These are phyloP conservation scores for Meriones unguiculatus DNA, from an alignment of 2,113 vertebrate species.

Conservation along the genomic window DNA sequence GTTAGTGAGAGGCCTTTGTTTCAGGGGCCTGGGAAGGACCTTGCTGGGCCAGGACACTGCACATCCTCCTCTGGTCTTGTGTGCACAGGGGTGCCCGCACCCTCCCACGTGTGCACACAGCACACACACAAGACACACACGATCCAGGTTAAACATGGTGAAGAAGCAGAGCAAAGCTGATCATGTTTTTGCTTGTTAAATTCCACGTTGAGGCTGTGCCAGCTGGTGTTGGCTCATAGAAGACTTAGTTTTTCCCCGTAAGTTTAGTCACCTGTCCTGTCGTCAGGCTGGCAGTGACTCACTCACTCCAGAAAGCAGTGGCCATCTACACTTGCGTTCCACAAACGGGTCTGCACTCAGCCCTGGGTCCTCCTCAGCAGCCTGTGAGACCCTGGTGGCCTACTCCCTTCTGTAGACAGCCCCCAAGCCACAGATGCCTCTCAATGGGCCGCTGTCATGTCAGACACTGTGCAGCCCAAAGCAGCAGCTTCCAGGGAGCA, in stretches of 20 bases:
- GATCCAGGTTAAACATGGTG: not conserved
- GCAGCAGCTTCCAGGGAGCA: not conserved
- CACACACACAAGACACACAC: not conserved
- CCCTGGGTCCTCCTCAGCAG: not conserved
- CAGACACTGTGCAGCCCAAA: rapidly evolving
- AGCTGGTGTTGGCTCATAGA: not conserved
- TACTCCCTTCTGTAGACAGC: not conserved
- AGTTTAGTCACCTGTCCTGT: not conserved
- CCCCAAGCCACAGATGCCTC: rapidly evolving
- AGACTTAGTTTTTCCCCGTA: not conserved
- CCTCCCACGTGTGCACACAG: not conserved
- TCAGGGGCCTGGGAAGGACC: not conserved
- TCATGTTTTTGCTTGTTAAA: not conserved
- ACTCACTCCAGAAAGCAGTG: not conserved
- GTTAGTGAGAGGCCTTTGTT: not conserved
- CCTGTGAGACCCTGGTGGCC: not conserved
- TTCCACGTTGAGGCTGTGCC: not conserved
- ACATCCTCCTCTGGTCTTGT: not conserved
- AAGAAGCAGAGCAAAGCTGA: not conserved
- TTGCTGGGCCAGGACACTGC: not conserved
- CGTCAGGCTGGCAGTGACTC: not conserved
- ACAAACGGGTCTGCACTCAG: too few species aligned
- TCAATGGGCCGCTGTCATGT: not conserved
- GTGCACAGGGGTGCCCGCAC: not conserved
- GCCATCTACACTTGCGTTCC: not conserved